Base-by-base conservation (phyloP, 2,888 invertebrate species). In the Thyatira batis region DNA sequence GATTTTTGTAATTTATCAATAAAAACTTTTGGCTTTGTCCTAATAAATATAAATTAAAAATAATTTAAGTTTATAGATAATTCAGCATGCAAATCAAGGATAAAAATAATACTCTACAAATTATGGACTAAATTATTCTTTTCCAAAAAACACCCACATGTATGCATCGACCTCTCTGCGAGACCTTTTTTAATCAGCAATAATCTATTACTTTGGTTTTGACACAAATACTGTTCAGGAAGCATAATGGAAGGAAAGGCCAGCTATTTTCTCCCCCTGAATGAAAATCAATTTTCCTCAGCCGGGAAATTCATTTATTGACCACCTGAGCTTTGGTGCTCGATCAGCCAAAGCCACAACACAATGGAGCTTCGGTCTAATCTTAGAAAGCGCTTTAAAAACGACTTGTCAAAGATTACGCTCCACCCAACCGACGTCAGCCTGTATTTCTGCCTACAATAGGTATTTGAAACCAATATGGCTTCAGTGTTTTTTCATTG, bases 211-310 rank as follows among this genome's bases (percentile, higher is more conserved):
- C 58, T 55, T 52, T 54, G 57, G 63, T 60, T 65, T 57, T 55
- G 63, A 61, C 58, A 50, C 44, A 53, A 64, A 58, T 61, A 61
- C 69, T 54, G 61, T 69, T 67, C 64, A 53, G 58, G 63, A 57
- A 55, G 63, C 55, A 71, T 69, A 76, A 75, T 67, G 55, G 62
- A 69, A 69, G 55, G 67, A 73, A 75, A 78, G 73, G 69, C 72
- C 61, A 58, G 59, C 65, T 63, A 73, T 77, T 74, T 78, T 75
- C 75, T 73, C 62, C 52, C 65, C 64, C 63, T 76, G 76, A 82
- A 81, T 78, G 76, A 76, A 83, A 85, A 85, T 82, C 79, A 82
- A 85, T 84, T 83, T 79, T 72, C 70, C 69, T 71, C 69, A 69
- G 73, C 75, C 73, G 72, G 69, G 73, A 80, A 83, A 79, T 80